Conservation (phyloP, 2,113 vertebrate genomes). For the Saccopteryx leptura region DNA sequence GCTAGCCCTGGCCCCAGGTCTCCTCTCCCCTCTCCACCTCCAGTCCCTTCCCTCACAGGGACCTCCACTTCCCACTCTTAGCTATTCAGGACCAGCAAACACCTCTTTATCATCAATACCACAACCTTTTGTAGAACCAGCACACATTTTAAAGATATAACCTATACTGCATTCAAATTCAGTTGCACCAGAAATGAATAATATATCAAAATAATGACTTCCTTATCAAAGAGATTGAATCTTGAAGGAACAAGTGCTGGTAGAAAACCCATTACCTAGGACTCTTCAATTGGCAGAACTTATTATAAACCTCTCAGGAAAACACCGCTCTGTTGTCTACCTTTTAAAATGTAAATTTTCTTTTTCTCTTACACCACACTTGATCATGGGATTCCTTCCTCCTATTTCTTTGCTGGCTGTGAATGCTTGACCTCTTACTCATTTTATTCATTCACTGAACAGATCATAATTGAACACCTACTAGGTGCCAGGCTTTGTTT, state of each 20-base stretch:
- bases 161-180: background rate
- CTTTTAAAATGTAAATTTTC: background rate
- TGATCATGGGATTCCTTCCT: background rate
- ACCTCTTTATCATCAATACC: background rate
- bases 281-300: background rate
- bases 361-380: background rate
- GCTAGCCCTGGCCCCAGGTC: too few relatives aligned
- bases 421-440: background rate
- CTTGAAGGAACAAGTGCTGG: background rate
- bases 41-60: background rate
- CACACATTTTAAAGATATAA: constrained; percentile 23
- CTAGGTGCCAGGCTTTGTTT: background rate
- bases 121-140: background rate
- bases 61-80: background rate
- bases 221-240: background rate
- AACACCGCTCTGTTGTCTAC: background rate
- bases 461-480: background rate
- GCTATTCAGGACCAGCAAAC: background rate
- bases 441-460: background rate
- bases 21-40: background rate
- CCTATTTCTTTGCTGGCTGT: background rate
- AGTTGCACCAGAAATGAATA: background rate
- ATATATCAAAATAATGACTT: background rate
- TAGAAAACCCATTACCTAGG: background rate
- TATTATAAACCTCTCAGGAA: background rate